Conservation (phyloP, 2,797 vertebrate genomes). For the Hafferia zeledoni region DNA sequence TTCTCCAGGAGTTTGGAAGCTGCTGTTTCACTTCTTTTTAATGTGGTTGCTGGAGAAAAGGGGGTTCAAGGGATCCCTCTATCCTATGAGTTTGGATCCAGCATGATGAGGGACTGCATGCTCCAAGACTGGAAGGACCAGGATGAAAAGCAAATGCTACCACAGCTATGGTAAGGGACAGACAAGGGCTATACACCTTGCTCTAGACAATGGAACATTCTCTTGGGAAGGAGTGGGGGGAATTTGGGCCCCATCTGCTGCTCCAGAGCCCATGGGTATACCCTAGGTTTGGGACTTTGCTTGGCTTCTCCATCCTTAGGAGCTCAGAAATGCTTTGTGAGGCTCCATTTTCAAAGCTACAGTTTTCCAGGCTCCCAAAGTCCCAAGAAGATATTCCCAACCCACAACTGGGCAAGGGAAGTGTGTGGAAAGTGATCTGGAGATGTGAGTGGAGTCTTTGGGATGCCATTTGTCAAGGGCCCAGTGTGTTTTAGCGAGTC, state of each 20-base stretch:
- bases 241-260: not conserved
- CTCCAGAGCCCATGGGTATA: not conserved
- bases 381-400: not conserved
- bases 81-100: not conserved
- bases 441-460: fast-evolving
- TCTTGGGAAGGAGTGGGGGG: not conserved
- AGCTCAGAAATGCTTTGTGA: not conserved
- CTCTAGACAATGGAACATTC: fast-evolving
- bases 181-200: fast-evolving
- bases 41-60: not conserved
- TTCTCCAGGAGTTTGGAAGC: not conserved
- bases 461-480: not conserved
- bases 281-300: fast-evolving
- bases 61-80: fast-evolving
- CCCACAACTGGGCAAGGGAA: fast-evolving
- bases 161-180: not conserved
- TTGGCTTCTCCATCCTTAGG: not conserved
- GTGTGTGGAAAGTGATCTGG: not conserved
- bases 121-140: not conserved
- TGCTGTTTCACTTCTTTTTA: not conserved
- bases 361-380: not conserved
- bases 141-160: not conserved
- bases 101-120: fast-evolving
- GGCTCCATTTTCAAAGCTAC: not conserved
- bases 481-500: not conserved